phyloP scores from a whole-genome alignment of 2,113 vertebrate species.

The Gymnorhina tibicen region DNA sequence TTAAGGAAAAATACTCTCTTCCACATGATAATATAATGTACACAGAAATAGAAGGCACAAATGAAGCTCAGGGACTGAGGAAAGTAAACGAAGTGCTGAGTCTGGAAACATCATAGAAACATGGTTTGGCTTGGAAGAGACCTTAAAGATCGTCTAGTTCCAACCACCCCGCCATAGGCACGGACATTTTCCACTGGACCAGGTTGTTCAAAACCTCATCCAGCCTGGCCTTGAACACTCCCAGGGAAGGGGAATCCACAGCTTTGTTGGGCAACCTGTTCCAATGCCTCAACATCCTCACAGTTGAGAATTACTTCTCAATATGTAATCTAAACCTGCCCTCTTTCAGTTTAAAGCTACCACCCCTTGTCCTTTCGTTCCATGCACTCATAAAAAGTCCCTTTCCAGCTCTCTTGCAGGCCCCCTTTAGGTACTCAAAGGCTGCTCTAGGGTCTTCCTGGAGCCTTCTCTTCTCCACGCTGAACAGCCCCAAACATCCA shows the following conservation, averaged over 20 bases:
- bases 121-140: background rate
- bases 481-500: background rate
- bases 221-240: background rate
- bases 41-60: accelerated
- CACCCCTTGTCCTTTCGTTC: background rate
- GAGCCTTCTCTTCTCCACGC: accelerated
- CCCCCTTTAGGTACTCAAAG: background rate
- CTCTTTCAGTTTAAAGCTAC: background rate
- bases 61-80: background rate
- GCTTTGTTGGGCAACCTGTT: background rate
- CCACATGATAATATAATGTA: accelerated
- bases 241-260: background rate
- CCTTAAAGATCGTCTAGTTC: background rate
- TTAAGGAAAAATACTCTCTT: background rate
- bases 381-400: background rate
- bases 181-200: background rate
- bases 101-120: background rate
- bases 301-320: background rate
- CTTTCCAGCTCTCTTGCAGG: background rate
- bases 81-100: background rate
- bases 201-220: background rate
- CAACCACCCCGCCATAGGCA: accelerated
- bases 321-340: background rate
- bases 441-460: background rate
- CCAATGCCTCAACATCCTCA: background rate